Evolutionary conservation across 2,113 vertebrate species (phyloP), one percentile per base, ranked within the genome.

Genomic region (Oncorhynchus clarkii): DNA sequence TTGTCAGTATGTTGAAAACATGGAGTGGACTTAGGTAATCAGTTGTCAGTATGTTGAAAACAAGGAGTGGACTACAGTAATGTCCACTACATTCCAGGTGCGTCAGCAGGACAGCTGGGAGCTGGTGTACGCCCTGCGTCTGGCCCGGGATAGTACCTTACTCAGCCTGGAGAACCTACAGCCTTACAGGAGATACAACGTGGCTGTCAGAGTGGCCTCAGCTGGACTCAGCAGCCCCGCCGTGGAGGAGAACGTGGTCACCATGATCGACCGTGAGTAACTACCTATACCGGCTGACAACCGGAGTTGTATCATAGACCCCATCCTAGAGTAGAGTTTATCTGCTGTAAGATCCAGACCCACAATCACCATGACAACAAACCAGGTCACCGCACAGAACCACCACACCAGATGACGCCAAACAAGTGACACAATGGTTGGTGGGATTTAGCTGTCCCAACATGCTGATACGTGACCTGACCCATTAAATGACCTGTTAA

Each of bases 251-350:
- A 95, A 92, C 78, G 95, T 94, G 2, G 91, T 96, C 85, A 99
- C 97, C 39, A 98, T 99, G 97, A 99, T 99, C 0, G 98, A 97
- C 89, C 92, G 98, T 99, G 91, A 97, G 98, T 93, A 2, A 4
- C 34, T 22, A 65, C 22, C 0, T 14, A 65, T 26, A 60, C 24
- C 27, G 14, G 24, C 27, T 54, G 62, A 29, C n/a, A 62, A 39
- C 29, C 27, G 29, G n/a, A n/a, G 24, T 64, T 24, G 12, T 64
- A 26, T 24, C 24, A 11, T 64, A n/a, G 24, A 64, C 1, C 14
- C 2, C 60, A 12, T 24, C 22, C 20, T 12, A 5, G 12, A 26
- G 12, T 24, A 64, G 24, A 24, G 22, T 64, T 3, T 11, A 5
- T 8, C 26, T 24, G 13, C 26, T 64, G n/a, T 64, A 64, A 26